These are phyloP conservation scores for Eubasilissa regina DNA, from an alignment of 1,140 invertebrate genomes.

Conservation along the genomic window DNA sequence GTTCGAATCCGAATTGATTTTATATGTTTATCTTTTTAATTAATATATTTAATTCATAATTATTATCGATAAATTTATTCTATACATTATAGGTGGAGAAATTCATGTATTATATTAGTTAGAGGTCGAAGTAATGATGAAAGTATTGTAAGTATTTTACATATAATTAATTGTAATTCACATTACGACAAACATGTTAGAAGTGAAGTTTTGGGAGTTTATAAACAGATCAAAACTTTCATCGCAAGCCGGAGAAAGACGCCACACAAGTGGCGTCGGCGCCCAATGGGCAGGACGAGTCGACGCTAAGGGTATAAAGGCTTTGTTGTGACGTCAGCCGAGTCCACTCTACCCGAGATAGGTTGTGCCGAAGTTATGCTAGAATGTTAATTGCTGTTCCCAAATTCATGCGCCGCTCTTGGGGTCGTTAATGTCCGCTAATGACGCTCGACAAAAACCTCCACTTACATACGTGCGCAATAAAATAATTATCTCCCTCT, in stretches of 20 bases:
- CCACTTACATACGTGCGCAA: constrained; percentile 56
- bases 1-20: too few species aligned
- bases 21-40: too few species aligned
- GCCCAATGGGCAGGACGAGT: too few species aligned
- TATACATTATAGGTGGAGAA: too few species aligned
- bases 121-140: neutral
- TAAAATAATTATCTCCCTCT: constrained; percentile 59
- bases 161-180: too few species aligned
- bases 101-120: neutral
- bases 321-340: constrained; percentile 24
- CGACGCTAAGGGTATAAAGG: neutral
- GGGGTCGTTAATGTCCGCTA: constrained; percentile 57
- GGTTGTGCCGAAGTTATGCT: constrained; percentile 50
- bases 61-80: too few species aligned
- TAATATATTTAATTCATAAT: too few species aligned
- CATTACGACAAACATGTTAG: neutral
- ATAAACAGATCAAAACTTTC: constrained; percentile 9
- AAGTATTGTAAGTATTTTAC: too few species aligned
- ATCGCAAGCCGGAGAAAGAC: neutral
- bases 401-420: constrained; percentile 55
- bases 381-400: constrained; percentile 60
- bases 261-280: neutral
- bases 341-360: neutral
- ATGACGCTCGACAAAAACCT: constrained; percentile 51
- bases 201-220: neutral